A percentile compares a stretch with the other conserved stretches of the same genome.
These are phyloP conservation scores for Xenopus laevis DNA, from an alignment of 2,113 vertebrate species.

Conservation along the genomic window DNA sequence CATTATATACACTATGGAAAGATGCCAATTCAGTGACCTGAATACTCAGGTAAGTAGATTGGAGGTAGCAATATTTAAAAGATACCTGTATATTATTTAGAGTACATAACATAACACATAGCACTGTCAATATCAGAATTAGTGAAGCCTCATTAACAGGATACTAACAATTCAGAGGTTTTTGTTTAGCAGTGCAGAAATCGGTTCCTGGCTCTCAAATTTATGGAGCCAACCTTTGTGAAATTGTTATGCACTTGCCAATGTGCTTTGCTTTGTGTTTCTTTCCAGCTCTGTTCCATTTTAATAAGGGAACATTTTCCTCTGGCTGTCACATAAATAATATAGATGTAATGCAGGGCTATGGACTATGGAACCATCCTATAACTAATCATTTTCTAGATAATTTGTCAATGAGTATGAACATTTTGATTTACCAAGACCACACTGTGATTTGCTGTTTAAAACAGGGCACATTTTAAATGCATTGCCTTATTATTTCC, in stretches of 20 bases:
- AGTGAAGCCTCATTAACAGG: too few relatives aligned
- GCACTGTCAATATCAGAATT: too few relatives aligned
- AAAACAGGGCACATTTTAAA: constrained; percentile 24
- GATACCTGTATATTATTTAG: too few relatives aligned
- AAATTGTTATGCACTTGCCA: neutral
- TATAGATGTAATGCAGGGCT: constrained; percentile 23
- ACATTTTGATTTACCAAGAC: constrained; percentile 23
- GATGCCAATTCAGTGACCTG: too few relatives aligned
- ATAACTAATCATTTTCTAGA: constrained; percentile 30
- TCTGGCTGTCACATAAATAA: constrained; percentile 29
- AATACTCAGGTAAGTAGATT: too few relatives aligned
- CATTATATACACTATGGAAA: too few relatives aligned
- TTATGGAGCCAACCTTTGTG: neutral
- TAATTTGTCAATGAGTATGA: constrained; percentile 37
- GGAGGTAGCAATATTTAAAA: too few relatives aligned
- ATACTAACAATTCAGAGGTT: neutral
- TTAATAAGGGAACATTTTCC: constrained; percentile 17
- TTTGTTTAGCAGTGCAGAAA: neutral
- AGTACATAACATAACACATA: too few relatives aligned
- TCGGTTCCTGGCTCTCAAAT: neutral
- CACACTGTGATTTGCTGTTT: constrained; percentile 31
- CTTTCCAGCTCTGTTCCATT: neutral
- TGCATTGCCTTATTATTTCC: constrained; percentile 39
- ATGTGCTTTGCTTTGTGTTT: neutral
- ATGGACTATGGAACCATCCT: constrained; percentile 1